Conservation (phyloP, 2,888 invertebrate genomes). For the Epiblema foenella region DNA sequence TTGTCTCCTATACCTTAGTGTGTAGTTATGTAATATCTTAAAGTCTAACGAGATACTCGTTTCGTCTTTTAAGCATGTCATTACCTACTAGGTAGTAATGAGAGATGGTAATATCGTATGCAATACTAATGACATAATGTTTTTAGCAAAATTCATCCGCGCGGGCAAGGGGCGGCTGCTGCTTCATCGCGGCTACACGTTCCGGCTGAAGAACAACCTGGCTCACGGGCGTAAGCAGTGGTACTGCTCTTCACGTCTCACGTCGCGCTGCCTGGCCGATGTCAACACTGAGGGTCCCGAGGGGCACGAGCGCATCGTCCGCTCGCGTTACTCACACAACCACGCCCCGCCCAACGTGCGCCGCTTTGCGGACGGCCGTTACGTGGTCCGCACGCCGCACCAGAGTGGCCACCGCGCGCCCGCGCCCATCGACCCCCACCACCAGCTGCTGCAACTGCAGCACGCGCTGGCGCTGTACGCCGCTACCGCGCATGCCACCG, state of each 20-base stretch:
- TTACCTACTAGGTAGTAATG: not conserved
- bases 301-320: slow-evolving; percentile 80
- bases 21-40: not conserved
- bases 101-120: not conserved
- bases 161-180: slow-evolving; percentile 79
- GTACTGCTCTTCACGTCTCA: slow-evolving; percentile 81
- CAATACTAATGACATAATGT: slow-evolving; percentile 54
- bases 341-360: slow-evolving; percentile 81
- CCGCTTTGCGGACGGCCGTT: slow-evolving; percentile 80
- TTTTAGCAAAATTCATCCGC: slow-evolving; percentile 78
- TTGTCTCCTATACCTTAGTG: not conserved
- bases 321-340: slow-evolving; percentile 79
- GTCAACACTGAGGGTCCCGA: slow-evolving; percentile 82
- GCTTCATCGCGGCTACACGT: slow-evolving; percentile 79
- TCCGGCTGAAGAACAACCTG: slow-evolving; percentile 80
- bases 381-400: slow-evolving; percentile 81
- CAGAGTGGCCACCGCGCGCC: slow-evolving; percentile 81
- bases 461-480: slow-evolving; percentile 80
- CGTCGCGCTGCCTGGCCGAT: slow-evolving; percentile 79
- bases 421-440: slow-evolving; percentile 78
- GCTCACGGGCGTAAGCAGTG: slow-evolving; percentile 82
- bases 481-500: slow-evolving; percentile 76
- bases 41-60: slow-evolving; percentile 29
- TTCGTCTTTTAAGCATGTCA: slow-evolving; percentile 27
- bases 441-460: slow-evolving; percentile 79